Conservation (phyloP, 2,888 invertebrate genomes). For the Agrochola litura region DNA sequence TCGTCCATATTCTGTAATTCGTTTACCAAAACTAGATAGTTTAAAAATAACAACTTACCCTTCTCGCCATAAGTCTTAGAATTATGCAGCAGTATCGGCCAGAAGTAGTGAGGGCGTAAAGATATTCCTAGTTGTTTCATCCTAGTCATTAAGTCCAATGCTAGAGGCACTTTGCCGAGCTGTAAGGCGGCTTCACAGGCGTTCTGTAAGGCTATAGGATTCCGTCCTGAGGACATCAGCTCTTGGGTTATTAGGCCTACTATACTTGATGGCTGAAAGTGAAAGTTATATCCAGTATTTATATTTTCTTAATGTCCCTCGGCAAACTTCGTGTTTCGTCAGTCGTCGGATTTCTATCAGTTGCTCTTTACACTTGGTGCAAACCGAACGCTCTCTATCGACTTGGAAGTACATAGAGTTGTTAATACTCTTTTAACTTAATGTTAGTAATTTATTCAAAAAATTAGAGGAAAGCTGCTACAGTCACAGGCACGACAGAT, state of each 20-base stretch:
- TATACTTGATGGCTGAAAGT: conserved; percentile 83
- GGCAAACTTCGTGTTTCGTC: too few relatives aligned
- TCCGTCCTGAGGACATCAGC: conserved; percentile 85
- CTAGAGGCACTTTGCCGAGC: conserved; percentile 82
- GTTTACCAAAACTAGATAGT: neutral
- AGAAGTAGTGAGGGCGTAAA: conserved; percentile 92
- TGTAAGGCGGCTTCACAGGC: conserved; percentile 90
- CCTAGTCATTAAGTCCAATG: conserved; percentile 83
- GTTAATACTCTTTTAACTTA: too few relatives aligned
- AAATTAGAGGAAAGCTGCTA: too few relatives aligned
- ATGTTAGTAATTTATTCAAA: too few relatives aligned
- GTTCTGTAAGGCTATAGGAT: conserved; percentile 87
- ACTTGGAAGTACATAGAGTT: too few relatives aligned
- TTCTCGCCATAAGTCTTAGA: conserved; percentile 89
- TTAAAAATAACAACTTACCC: conserved; percentile 67
- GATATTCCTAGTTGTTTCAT: conserved; percentile 84
- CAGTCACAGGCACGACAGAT: too few relatives aligned
- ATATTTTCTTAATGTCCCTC: too few relatives aligned
- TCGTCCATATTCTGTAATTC: too few relatives aligned
- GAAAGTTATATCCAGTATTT: conserved; percentile 26
- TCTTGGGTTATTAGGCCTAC: conserved; percentile 85
- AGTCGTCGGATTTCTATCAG: too few relatives aligned
- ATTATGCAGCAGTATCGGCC: conserved; percentile 91
- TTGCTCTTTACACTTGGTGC: too few relatives aligned
- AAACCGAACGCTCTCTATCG: too few relatives aligned